Evolutionary conservation across 2,113 vertebrate species (phyloP), one percentile per base, ranked within the genome.

Genomic region (Engraulis encrasicolus): DNA sequence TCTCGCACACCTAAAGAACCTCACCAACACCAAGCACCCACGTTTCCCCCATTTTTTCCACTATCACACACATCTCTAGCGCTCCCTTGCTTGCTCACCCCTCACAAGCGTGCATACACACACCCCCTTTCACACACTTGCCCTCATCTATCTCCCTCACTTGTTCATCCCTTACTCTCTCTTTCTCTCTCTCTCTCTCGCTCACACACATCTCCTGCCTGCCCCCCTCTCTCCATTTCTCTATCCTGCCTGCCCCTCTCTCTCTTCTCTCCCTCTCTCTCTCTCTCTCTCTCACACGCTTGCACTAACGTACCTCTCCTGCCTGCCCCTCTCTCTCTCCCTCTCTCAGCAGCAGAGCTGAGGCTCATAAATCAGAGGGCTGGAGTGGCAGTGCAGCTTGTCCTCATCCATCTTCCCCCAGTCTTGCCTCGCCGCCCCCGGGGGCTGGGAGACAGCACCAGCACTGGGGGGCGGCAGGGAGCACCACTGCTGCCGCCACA

Each of bases 361-460:
- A 31, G 27, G 58, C 58, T 66, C 58, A 66, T 66, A 66, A 66
- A 66, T 66, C 58, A 66, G 58, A 66, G 58, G 58, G 58, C 23
- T 66, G 58, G 58, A 66, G 58, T 66, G 58, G 58, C 58, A 66
- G 58, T 31, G 58, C 58, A 66, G 58, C 23, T 14, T 66, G 23
- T 66, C 58, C 58, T 66, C 58, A 66, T 66, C 58, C 58, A 66
- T 66, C 58, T 66, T 66, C 58, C 12, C 20, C 23, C 23, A 1
- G 27, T 2, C 58, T 15, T n/a, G n/a, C n/a, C n/a, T n/a, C n/a
- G 23, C 7, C 23, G 7, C 58, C 31, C 58, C 58, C 6, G 54
- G n/a, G n/a, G n/a, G 40, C 40, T 15, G 23, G 58, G 58, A 66
- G 6, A 9, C 54, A 11, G 54, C 20, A 6, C 7, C 58, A 7